A percentile compares a stretch with the other conserved stretches of the same genome.
phyloP scores from a whole-genome alignment of 2,113 vertebrate genomes.

The Pteropus alecto region DNA sequence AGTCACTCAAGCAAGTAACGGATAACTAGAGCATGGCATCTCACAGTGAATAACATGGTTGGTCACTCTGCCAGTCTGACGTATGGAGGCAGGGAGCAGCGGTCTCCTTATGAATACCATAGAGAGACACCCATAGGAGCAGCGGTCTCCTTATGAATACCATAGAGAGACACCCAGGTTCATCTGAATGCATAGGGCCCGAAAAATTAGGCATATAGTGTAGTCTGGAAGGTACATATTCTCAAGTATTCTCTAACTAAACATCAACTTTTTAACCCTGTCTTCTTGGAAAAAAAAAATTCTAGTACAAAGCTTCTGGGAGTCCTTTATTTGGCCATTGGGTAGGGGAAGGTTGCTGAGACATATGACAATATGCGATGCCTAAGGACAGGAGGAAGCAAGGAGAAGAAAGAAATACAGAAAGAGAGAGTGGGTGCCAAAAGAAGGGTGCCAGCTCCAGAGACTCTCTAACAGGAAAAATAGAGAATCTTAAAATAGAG shows the following conservation, averaged over 20 bases:
- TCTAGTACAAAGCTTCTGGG: background rate
- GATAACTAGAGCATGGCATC: constrained; percentile 57
- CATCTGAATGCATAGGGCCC: background rate
- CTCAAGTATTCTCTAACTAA: constrained; percentile 6
- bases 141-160: background rate
- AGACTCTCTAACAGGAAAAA: background rate
- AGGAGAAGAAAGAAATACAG: background rate
- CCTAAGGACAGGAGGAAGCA: background rate
- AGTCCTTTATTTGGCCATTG: constrained; percentile 7
- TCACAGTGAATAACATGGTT: constrained; percentile 42
- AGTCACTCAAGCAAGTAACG: constrained; percentile 60
- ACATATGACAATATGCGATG: background rate
- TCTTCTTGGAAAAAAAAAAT: background rate
- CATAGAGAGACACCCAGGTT: background rate
- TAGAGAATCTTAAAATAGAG: background rate
- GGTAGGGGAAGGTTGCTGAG: background rate
- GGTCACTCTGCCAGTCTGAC: constrained; percentile 13
- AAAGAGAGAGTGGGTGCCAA: background rate
- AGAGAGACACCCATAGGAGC: background rate
- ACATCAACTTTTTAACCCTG: background rate
- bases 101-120: background rate
- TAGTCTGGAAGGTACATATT: background rate
- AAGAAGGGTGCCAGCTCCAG: background rate
- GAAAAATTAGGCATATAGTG: background rate
- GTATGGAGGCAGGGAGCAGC: constrained; percentile 8